Percentiles rank a stretch among this genome's conserved stretches.
Conservation (phyloP, 92 coral and sea anemone species). For the Porites lobata region DNA sequence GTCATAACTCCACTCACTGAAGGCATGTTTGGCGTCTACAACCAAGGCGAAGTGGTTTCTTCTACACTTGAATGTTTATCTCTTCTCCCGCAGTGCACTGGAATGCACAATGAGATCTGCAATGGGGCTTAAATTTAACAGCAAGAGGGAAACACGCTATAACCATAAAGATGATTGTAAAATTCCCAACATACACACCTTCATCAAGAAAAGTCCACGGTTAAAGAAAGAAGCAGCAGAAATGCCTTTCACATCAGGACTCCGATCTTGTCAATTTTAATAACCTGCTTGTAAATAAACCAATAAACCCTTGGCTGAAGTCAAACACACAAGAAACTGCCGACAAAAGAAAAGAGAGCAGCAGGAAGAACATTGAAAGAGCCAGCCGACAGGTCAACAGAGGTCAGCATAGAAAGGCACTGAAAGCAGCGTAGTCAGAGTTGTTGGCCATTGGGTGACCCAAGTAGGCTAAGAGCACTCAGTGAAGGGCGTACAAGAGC, state of each 20-base stretch:
- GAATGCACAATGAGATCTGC: slow-evolving; percentile 49
- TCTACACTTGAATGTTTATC: slow-evolving; percentile 47
- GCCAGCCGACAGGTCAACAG: background rate
- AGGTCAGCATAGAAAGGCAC: background rate
- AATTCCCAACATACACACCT: slow-evolving; percentile 26
- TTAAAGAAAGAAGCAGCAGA: slow-evolving; percentile 25
- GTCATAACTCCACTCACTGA: slow-evolving; percentile 36
- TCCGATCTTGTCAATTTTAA: background rate
- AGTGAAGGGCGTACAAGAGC: slow-evolving; percentile 17
- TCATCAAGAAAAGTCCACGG: slow-evolving; percentile 24
- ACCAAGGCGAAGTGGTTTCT: slow-evolving; percentile 37
- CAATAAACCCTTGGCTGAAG: slow-evolving; percentile 31
- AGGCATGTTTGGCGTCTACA: slow-evolving; percentile 48
- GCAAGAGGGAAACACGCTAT: slow-evolving; percentile 32
- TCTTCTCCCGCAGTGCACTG: slow-evolving; percentile 1
- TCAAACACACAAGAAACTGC: background rate
- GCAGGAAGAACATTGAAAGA: background rate
- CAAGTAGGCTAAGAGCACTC: slow-evolving; percentile 12
- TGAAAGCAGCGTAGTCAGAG: no score
- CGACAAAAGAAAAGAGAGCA: background rate
- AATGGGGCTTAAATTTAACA: slow-evolving; percentile 41
- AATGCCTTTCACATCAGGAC: slow-evolving; percentile 13
- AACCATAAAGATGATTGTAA: slow-evolving; percentile 22
- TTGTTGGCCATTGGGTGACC: no score
- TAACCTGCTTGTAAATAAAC: background rate